These are phyloP conservation scores for Brachyrhaphis roseni DNA, from an alignment of 2,797 vertebrate genomes.

Conservation along the genomic window DNA sequence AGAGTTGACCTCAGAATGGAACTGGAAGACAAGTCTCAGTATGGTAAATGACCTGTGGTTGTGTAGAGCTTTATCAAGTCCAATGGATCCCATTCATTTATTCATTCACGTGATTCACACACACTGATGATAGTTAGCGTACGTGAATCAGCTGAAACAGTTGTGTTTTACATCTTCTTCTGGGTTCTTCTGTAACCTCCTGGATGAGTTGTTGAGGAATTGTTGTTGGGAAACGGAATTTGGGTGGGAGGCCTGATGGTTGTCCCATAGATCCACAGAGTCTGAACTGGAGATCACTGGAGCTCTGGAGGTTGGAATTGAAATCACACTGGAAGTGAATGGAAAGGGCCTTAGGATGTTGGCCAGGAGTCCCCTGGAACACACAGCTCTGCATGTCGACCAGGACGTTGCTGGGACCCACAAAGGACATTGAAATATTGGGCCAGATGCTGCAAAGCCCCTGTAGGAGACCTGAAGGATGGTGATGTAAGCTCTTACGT, in stretches of 20 bases:
- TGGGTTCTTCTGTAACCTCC: background rate
- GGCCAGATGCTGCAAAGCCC: no score
- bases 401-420: background rate
- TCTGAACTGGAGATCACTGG: no score
- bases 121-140: no score
- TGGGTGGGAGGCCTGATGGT: no score
- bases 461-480: background rate
- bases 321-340: background rate
- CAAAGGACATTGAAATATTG: background rate
- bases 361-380: background rate
- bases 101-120: no score
- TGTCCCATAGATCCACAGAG: no score
- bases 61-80: no score
- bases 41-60: no score
- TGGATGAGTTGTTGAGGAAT: background rate
- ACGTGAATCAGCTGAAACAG: background rate
- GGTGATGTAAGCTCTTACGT: background rate
- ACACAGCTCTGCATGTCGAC: background rate
- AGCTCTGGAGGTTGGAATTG: background rate
- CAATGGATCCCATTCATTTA: no score
- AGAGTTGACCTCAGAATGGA: no score
- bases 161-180: background rate
- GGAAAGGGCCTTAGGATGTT: background rate
- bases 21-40: no score
- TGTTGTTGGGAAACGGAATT: background rate